A percentile compares a stretch with the other conserved stretches of the same genome.
Conservation (phyloP, 2,888 invertebrate species). For the Euplagia quadripunctaria region DNA sequence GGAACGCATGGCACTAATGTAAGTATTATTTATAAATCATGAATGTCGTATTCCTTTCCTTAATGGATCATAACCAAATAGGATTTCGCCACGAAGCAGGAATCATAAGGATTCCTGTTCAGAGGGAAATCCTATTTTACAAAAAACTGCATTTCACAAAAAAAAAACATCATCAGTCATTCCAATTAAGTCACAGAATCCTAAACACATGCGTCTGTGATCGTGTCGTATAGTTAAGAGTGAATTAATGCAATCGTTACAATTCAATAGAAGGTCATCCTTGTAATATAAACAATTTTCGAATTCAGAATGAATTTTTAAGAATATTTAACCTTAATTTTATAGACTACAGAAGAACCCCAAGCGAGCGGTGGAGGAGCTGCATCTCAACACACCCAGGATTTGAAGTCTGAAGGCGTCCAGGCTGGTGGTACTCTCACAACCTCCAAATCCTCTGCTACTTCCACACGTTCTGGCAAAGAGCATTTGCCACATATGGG, state of each 20-base stretch:
- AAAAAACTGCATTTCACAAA: too few relatives aligned
- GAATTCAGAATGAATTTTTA: neutral
- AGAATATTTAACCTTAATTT: constrained; percentile 27
- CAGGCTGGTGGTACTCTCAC: constrained; percentile 93
- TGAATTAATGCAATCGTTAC: neutral
- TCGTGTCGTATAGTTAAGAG: neutral
- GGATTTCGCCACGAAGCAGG: too few relatives aligned
- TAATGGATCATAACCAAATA: neutral
- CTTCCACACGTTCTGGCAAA: constrained; percentile 86
- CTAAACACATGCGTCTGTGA: neutral
- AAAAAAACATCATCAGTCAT: too few relatives aligned
- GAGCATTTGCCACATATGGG: constrained; percentile 87
- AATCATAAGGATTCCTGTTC: too few relatives aligned
- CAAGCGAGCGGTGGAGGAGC: constrained; percentile 72
- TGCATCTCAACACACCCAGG: constrained; percentile 75
- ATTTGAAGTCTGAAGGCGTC: constrained; percentile 92
- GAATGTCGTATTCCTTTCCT: neutral
- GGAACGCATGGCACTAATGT: constrained; percentile 90
- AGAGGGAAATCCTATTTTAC: too few relatives aligned
- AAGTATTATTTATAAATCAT: constrained; percentile 45
- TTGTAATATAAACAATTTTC: neutral
- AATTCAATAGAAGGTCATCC: neutral
- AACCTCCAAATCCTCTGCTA: constrained; percentile 89
- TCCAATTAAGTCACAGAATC: neutral
- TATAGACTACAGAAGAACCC: constrained; percentile 78